Evolutionary conservation across 2,113 vertebrate genomes (phyloP), one percentile per base, ranked within the genome.

Genomic region (Crotalus viridis): DNA sequence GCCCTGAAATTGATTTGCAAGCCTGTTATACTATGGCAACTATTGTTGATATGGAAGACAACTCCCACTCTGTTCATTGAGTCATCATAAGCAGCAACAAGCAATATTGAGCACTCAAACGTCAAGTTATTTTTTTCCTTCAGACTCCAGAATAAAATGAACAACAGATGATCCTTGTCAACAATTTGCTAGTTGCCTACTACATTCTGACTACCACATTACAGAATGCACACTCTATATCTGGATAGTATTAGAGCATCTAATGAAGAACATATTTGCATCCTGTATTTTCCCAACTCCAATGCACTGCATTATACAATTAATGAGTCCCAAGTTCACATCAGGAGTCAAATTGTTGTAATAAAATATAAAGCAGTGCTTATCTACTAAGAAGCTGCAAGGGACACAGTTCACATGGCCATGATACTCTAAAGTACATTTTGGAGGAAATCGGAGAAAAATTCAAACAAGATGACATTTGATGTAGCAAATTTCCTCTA

Each of bases 261-360:
- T 98, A 98, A 98, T 98, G 98, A 98, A 98, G 97, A 98, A 98
- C 98, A 98, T 97, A 97, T 96, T 95, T 97, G 95, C 97, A 98
- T 98, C 98, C 98, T 98, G 98, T 97, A 96, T 97, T 98, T 97
- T 96, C 96, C 96, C 96, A 97, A 93, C 96, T 94, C 96, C 95
- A 81, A 95, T 96, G 92, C 94, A 93, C 93, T 95, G 91, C 92
- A 94, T 95, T 95, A 95, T 90, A 95, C 94, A 93, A 94, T 96
- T 97, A 97, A 97, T 94, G 93, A 95, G 93, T 93, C 94, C 96
- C 91, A 90, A 94, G 87, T 94, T 96, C 94, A 96, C 92, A 91
- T 96, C 93, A 94, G 95, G 93, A 96, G 87, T 95, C 92, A 96
- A 97, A 95, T 56, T 96, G 92, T 91, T 97, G 94, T 91, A 96